Evolutionary conservation across 2,113 vertebrate genomes (phyloP).

Genomic region (Gadus macrocephalus): DNA sequence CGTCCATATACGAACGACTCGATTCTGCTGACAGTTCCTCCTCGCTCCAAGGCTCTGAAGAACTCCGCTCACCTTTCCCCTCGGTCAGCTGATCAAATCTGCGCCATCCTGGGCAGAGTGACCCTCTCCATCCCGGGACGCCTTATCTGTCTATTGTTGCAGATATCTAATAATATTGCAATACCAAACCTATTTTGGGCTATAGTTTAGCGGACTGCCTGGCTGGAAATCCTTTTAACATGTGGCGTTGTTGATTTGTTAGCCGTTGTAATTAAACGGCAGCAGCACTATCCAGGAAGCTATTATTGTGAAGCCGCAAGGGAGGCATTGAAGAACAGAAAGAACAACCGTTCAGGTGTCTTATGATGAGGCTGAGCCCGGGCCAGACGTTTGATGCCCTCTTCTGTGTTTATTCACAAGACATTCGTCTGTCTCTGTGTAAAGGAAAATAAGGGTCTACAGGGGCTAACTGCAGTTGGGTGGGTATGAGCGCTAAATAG

Average conservation of each 20-base stretch:
- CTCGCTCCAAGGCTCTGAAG: slow-evolving; percentile 27
- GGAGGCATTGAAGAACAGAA: slow-evolving; percentile 40
- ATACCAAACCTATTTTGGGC: background rate
- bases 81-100: slow-evolving; percentile 36
- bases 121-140: slow-evolving; percentile 17
- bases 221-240: no score
- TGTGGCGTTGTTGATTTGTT: slow-evolving; percentile 48
- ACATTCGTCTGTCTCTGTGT: background rate
- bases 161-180: slow-evolving; percentile 38
- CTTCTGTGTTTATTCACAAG: slow-evolving; percentile 34
- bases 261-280: slow-evolving; percentile 53
- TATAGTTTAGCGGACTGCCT: no score
- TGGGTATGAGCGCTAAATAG: no score
- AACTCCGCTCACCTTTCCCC: slow-evolving; percentile 33
- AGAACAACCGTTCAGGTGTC: slow-evolving; percentile 25
- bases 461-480: slow-evolving; percentile 7
- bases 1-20: slow-evolving; percentile 33
- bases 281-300: slow-evolving; percentile 50
- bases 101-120: no score
- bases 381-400: slow-evolving; percentile 27
- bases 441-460: slow-evolving; percentile 11
- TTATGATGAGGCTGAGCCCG: slow-evolving; percentile 16
- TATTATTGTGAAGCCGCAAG: slow-evolving; percentile 54
- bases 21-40: slow-evolving; percentile 34
- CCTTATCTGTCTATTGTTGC: slow-evolving; percentile 34